phyloP scores from a whole-genome alignment of 64 coral and sea anemone species.

The Dendronephthya gigantea region DNA sequence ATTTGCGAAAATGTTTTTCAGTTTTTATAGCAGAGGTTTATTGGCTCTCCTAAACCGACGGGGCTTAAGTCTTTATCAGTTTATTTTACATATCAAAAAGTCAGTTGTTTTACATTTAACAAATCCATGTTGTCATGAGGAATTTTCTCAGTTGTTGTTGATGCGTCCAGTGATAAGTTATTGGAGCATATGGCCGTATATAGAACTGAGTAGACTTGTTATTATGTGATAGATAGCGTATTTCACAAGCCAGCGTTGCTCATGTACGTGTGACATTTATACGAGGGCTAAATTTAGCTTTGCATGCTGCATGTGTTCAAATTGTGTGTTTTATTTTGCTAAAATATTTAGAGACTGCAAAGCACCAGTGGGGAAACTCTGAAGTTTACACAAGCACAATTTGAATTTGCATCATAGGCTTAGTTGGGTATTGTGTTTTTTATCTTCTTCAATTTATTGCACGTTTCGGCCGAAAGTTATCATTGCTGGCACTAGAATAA shows the following conservation, averaged over 20 bases:
- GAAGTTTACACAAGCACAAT: background rate
- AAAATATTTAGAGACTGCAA: background rate
- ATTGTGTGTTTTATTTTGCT: background rate
- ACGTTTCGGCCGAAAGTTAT: background rate
- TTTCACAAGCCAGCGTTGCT: background rate
- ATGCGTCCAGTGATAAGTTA: background rate
- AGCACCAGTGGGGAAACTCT: background rate
- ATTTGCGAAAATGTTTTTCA: too few species aligned
- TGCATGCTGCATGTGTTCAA: too few species aligned
- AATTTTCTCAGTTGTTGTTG: background rate
- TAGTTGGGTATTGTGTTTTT: background rate
- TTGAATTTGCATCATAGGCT: background rate
- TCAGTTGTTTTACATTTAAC: background rate
- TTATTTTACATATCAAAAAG: background rate
- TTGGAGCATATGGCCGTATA: too few species aligned
- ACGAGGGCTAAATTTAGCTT: background rate
- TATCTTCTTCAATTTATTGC: background rate
- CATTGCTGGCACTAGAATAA: background rate
- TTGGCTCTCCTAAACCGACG: background rate
- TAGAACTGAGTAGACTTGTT: too few species aligned
- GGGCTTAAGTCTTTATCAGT: background rate
- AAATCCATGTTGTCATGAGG: background rate
- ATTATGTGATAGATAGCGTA: background rate
- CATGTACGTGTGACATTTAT: background rate
- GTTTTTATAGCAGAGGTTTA: background rate